Evolutionary conservation across 1,140 invertebrate species (phyloP).

Genomic region (Drosophila kohkoa): DNA sequence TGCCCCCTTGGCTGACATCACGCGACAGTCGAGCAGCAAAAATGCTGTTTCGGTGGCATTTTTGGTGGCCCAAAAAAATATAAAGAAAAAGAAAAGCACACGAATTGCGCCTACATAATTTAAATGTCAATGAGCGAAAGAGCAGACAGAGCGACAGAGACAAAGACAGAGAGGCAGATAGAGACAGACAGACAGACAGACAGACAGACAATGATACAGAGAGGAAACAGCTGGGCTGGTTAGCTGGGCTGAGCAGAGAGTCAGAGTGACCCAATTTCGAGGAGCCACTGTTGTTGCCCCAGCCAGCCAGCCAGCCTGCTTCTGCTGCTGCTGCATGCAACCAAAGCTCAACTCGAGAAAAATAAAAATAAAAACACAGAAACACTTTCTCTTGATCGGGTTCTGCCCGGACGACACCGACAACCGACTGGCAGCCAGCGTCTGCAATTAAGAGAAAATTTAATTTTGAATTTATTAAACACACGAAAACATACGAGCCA

Average conservation of each 20-base stretch:
- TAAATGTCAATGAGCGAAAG: slow-evolving; percentile 75
- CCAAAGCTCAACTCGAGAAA: slow-evolving; percentile 4
- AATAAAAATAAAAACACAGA: slow-evolving; percentile 34
- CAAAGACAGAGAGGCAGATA: slow-evolving; percentile 3
- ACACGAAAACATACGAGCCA: slow-evolving; percentile 34
- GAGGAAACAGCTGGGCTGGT: slow-evolving; percentile 37
- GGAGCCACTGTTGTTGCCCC: slow-evolving; percentile 52
- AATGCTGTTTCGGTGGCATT: slow-evolving; percentile 72
- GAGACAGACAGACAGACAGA: slow-evolving; percentile 14
- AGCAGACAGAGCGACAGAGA: slow-evolving; percentile 21
- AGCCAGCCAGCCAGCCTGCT: neutral
- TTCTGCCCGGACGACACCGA: slow-evolving; percentile 55
- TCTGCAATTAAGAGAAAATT: slow-evolving; percentile 81
- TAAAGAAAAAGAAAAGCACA: slow-evolving; percentile 48
- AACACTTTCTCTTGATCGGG: slow-evolving; percentile 76
- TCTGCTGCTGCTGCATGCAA: slow-evolving; percentile 18
- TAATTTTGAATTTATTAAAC: slow-evolving; percentile 82
- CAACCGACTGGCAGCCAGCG: slow-evolving; percentile 38
- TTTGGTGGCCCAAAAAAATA: slow-evolving; percentile 40
- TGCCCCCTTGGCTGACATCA: slow-evolving; percentile 67
- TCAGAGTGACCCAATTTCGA: slow-evolving; percentile 67
- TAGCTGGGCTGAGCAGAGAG: slow-evolving; percentile 13
- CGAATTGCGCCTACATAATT: slow-evolving; percentile 56
- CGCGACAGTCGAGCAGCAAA: slow-evolving; percentile 58
- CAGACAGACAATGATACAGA: slow-evolving; percentile 13